A percentile compares a stretch with the other conserved stretches of the same genome.
phyloP scores from a whole-genome alignment of 2,888 invertebrate genomes.

The Yponomeuta malinellus region DNA sequence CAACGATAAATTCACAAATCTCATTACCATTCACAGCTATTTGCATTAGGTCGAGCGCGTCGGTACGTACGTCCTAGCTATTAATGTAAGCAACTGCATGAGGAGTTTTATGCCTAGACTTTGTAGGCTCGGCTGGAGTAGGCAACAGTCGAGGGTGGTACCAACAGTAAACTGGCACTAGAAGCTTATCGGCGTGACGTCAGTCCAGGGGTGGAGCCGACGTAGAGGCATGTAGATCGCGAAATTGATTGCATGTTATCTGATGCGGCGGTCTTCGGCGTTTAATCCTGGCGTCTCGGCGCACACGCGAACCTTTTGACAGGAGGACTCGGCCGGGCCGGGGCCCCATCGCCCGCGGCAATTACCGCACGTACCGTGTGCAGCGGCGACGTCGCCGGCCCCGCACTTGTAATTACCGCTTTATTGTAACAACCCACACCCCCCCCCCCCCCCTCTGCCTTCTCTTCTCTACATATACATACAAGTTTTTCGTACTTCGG shows the following conservation, averaged over 20 bases:
- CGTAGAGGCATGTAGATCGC: slow-evolving; percentile 73
- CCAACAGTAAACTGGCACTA: slow-evolving; percentile 67
- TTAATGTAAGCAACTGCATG: slow-evolving; percentile 4
- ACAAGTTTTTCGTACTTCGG: slow-evolving; percentile 20
- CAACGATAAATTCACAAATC: slow-evolving; percentile 1
- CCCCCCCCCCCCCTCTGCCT: too few species aligned
- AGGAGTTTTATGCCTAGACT: slow-evolving; percentile 1
- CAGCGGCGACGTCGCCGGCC: slow-evolving; percentile 66
- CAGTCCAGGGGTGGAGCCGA: slow-evolving; percentile 68
- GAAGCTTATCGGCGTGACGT: slow-evolving; percentile 66
- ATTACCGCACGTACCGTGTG: slow-evolving; percentile 62
- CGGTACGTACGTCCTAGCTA: background rate
- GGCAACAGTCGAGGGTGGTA: slow-evolving; percentile 43
- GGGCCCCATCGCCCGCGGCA: slow-evolving; percentile 53
- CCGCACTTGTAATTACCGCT: slow-evolving; percentile 13
- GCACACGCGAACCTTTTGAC: slow-evolving; percentile 71
- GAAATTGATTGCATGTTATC: slow-evolving; percentile 75
- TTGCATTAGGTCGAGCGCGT: background rate
- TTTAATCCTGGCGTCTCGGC: slow-evolving; percentile 66
- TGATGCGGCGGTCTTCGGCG: slow-evolving; percentile 72
- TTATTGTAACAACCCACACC: too few species aligned
- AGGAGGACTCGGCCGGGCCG: slow-evolving; percentile 63
- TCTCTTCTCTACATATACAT: background rate
- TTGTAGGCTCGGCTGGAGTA: slow-evolving; percentile 18
- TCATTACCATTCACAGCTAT: slow-evolving; percentile 1